Conservation (phyloP, 1,140 invertebrate genomes). For the Capitella teleta region DNA sequence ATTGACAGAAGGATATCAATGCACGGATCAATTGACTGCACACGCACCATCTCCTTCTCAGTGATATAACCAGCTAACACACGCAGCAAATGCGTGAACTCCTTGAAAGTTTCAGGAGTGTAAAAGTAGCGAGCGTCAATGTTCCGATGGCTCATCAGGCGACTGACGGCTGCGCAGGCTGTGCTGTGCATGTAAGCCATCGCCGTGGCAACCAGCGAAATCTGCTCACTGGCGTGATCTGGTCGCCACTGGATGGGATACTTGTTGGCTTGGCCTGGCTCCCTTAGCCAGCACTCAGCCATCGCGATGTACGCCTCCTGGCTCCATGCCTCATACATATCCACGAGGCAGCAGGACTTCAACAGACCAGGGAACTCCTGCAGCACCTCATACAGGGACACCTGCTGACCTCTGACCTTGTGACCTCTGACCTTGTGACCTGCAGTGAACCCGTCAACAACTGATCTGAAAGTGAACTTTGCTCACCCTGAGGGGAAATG, state of each 20-base stretch:
- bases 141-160: constrained; percentile 31
- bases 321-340: constrained; percentile 32
- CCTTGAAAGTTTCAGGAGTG: constrained; percentile 33
- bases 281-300: constrained; percentile 28
- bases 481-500: constrained; percentile 18
- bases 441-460: no score
- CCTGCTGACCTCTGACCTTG: neutral
- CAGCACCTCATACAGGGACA: neutral
- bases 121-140: constrained; percentile 25
- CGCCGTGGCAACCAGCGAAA: constrained; percentile 20
- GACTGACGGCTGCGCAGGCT: constrained; percentile 22
- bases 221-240: constrained; percentile 20
- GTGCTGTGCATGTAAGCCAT: constrained; percentile 38
- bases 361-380: constrained; percentile 21
- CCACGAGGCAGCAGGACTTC: constrained; percentile 24
- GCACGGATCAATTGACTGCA: neutral
- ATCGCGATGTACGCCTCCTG: constrained; percentile 25
- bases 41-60: constrained; percentile 26
- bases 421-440: no score
- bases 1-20: neutral
- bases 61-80: constrained; percentile 28
- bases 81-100: constrained; percentile 34
- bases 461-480: no score
- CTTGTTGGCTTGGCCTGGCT: constrained; percentile 13
- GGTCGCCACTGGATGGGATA: constrained; percentile 7